Evolutionary conservation across 2,113 vertebrate species (phyloP).

Genomic region (Sapayoa aenigma): DNA sequence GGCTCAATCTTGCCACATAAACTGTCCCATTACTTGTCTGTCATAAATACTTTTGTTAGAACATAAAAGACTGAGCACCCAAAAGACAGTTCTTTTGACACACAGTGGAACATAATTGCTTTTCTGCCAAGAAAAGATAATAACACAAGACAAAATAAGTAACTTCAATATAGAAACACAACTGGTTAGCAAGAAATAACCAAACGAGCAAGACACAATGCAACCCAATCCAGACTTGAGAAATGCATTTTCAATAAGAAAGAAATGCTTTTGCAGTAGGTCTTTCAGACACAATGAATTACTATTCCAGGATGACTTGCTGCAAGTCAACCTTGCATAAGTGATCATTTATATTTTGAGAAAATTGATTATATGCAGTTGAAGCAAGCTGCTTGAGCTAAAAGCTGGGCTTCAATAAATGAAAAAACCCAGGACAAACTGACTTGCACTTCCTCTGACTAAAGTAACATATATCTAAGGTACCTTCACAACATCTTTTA

Average conservation of each 20-base stretch:
- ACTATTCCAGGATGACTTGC: not conserved
- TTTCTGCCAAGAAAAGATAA: not conserved
- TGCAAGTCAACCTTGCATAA: not conserved
- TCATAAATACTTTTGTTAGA: not conserved
- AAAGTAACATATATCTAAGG: not conserved
- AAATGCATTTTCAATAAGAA: not conserved
- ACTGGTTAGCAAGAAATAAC: not conserved
- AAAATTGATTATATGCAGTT: not conserved
- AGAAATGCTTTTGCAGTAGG: not conserved
- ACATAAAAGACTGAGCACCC: not conserved
- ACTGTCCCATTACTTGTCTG: rapidly evolving
- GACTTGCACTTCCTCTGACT: not conserved
- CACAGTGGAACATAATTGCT: not conserved
- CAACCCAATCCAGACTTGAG: not conserved
- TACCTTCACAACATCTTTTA: not conserved
- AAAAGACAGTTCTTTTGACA: not conserved
- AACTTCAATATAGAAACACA: not conserved
- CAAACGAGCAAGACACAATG: not conserved
- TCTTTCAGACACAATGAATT: not conserved
- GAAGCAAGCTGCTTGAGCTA: not conserved
- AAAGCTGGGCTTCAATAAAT: not conserved
- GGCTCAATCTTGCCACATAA: not conserved
- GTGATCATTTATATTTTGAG: not conserved
- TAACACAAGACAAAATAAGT: not conserved
- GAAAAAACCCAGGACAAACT: not conserved